Evolutionary conservation across 2,888 invertebrate genomes (phyloP).

Genomic region (Hemistola chrysoprasaria): DNA sequence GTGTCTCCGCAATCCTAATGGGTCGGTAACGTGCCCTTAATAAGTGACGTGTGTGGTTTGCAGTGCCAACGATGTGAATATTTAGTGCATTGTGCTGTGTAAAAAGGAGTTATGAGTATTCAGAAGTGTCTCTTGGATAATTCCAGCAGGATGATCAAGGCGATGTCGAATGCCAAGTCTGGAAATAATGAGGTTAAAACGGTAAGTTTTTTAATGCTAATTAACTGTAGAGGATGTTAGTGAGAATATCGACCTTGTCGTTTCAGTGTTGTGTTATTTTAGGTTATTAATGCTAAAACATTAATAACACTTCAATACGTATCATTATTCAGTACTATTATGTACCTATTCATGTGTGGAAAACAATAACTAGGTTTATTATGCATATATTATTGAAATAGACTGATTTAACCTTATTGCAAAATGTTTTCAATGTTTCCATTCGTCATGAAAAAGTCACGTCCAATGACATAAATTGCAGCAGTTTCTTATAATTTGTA

Average conservation of each 20-base stretch:
- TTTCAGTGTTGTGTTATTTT: constrained; percentile 14
- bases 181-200: constrained; percentile 68
- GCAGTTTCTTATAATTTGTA: too few species aligned
- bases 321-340: too few species aligned
- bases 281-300: constrained; percentile 23
- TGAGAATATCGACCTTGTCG: constrained; percentile 37
- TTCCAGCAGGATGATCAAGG: constrained; percentile 79
- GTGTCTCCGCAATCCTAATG: constrained; percentile 42
- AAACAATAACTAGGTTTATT: constrained; percentile 15
- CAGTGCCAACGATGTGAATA: constrained; percentile 67
- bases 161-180: constrained; percentile 75
- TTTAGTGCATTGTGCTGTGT: constrained; percentile 47
- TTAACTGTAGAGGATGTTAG: constrained; percentile 10
- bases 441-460: not conserved
- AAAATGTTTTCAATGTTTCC: too few species aligned
- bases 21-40: constrained; percentile 37
- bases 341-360: constrained; percentile 5
- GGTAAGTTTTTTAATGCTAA: constrained; percentile 48
- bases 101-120: constrained; percentile 72
- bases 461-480: not conserved
- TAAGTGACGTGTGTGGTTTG: constrained; percentile 54
- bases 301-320: not conserved
- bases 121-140: constrained; percentile 79
- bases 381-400: too few species aligned
- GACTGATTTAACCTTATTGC: too few species aligned